Evolutionary conservation across 1,140 invertebrate genomes (phyloP), one percentile per base, ranked within the genome.

Genomic region (Diabrotica virgifera): DNA sequence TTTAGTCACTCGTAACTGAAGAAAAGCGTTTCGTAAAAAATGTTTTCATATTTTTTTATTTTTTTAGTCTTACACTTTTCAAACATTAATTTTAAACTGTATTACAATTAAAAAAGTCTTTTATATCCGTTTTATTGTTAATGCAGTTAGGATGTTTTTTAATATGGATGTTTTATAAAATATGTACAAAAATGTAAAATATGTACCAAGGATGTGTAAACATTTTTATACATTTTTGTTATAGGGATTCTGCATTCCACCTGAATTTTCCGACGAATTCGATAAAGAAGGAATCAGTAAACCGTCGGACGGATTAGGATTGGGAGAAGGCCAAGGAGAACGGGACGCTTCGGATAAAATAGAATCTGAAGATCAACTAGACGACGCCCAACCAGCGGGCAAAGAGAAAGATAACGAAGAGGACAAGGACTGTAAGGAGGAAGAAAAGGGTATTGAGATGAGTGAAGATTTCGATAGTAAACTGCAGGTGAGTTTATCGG

Each of bases 301-400:
- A 65, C 76, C 83, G 7, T 80, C 83, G 0, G 86, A 89, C 60
- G 91, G 91, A 9, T 87, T 90, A 79, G 96, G 96, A 0, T 80
- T 98, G 3, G 94, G 93, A 0, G 95, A 98, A 69, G 96, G 96
- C 0, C 90, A 97, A 72, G 96, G 95, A 8, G 85, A 91, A 65
- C 95, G 94, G 74, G 96, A 99, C 82, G 94, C 98, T 5, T 98
- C 95, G 1, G 95, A 98, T 60, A 84, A 86, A 76, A 94, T 98
- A 40, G 94, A 98, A 79, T 77, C 84, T 58, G 91, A 98, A 83
- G 97, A 98, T 83, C 96, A 98, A 80, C 78, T 98, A 35, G 95
- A 99, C 65, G 94, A 95, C 72, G 89, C 94, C 0, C 86, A 88
- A 74, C 85, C 87, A 56, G 87, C 87, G 9, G 92, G 89, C 13